Evolutionary conservation across 2,797 vertebrate species (phyloP), one percentile per base, ranked within the genome.

Genomic region (Chrysolophus pictus): DNA sequence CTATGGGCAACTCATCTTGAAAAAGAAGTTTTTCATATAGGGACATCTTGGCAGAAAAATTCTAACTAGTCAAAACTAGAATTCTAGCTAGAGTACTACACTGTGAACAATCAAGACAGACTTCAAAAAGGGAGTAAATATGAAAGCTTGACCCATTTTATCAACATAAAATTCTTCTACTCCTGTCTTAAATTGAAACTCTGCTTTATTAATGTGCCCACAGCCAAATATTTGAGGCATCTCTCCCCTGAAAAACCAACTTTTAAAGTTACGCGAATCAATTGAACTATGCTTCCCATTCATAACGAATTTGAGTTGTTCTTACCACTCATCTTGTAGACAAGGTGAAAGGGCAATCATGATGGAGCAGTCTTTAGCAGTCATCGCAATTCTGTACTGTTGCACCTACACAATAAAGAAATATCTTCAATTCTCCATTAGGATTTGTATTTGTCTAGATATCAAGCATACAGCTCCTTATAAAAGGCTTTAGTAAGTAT

Each of bases 301-400:
- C 33, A 64, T 1, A 68, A 11, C 1, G 9, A 51, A 6, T 2
- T 58, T 56, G 18, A 51, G 39, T 28, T 8, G 16, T 6, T 97
- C 98, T 96, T 97, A 98, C 88, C 98, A 98, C 83, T 98, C 97
- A 3, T 99, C 98, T 90, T 98, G 98, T 31, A 97, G 96, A 63
- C 98, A 98, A 18, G 99, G 98, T 11, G 98, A 98, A 31, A 99
- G 98, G 9, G 98, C 97, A 3, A 99, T 98, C 99, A 99, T 99
- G 93, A 99, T 97, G 85, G 99, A 99, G 96, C 99, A 99, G 97
- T 99, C 99, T 95, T 99, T 99, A 35, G 99, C 99, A 0, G 99
- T 99, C 99, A 99, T 99, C 71, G 99, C 98, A 14, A 99, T 98
- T 60, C 99, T 98, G 97, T 99, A 99, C 94, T 99, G 99, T 92